Evolutionary conservation across 2,797 vertebrate genomes (phyloP), one percentile per base, ranked within the genome.

Genomic region (Acomys russatus): DNA sequence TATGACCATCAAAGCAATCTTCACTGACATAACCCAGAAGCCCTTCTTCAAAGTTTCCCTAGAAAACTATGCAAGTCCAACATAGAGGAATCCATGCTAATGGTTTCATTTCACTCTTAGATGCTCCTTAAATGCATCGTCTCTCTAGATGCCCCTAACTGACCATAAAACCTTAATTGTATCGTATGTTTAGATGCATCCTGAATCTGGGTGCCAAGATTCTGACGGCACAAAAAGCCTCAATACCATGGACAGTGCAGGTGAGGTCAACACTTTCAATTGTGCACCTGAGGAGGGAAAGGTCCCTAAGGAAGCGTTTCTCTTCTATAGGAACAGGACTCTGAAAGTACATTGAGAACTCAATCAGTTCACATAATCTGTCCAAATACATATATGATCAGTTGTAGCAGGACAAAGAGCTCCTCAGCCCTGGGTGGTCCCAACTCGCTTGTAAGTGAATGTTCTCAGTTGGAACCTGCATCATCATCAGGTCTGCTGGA

Each of bases 381-480:
- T 90, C 38, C 88, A 74, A 49, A 79, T 88, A 84, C 44, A 28
- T 51, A 18, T 83, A 9, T 80, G 35, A 14, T 23, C n/a, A 91
- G 30, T 44, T 63, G 8, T 80, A 82, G 63, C 66, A 92, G 78
- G 70, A 59, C 49, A 94, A 44, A 82, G 92, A 88, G 68, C 93
- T 97, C 96, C 71, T 95, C 97, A 88, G 88, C 84, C 63, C 87
- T 87, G 8, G 96, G 92, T 44, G 95, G 93, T 88, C 95, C 88
- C 61, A 92, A 63, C 74, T 70, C 96, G 4, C 63, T 63, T 96
- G 3, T 76, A 61, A 95, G 61, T 97, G 97, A 97, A 85, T 96
- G 89, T 92, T 98, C 14, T 95, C 83, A 56, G 76, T 94, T 86
- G 94, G 82, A 97, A 92, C 66, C 73, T 77, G 87, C 25, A 1